phyloP scores from a whole-genome alignment of 2,113 vertebrate species.

The Cygnus buccinator region DNA sequence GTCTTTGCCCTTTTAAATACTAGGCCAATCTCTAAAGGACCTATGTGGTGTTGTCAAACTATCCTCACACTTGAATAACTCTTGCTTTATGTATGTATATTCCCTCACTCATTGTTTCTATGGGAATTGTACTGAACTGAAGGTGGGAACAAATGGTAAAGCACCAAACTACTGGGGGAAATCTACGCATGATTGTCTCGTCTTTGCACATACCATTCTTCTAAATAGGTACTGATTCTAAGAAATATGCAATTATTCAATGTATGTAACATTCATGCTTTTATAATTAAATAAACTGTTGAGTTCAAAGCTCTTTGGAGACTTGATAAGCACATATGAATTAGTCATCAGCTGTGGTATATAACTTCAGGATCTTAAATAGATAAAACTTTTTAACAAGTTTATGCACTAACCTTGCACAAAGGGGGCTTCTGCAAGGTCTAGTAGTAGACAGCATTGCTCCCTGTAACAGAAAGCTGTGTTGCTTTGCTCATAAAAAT shows the following conservation, averaged over 20 bases:
- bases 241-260: conserved; percentile 43
- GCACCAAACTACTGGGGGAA: not conserved
- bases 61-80: not conserved
- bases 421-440: not conserved
- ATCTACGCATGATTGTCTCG: conserved; percentile 9
- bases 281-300: conserved; percentile 53
- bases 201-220: not conserved
- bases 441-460: not conserved
- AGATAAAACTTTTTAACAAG: not conserved
- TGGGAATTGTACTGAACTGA: not conserved
- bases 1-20: not conserved
- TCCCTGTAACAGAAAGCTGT: not conserved
- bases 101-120: not conserved
- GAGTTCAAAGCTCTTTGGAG: not conserved
- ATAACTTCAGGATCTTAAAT: not conserved
- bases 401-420: not conserved
- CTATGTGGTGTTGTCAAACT: not conserved
- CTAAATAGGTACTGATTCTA: not conserved
- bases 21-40: not conserved
- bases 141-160: not conserved
- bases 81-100: not conserved
- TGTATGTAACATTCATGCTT: conserved; percentile 19
- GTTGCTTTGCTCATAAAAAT: not conserved
- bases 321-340: not conserved
- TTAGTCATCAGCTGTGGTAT: not conserved